Evolutionary conservation across 2,113 vertebrate genomes (phyloP), one percentile per base, ranked within the genome.

Genomic region (Xenus cinereus): DNA sequence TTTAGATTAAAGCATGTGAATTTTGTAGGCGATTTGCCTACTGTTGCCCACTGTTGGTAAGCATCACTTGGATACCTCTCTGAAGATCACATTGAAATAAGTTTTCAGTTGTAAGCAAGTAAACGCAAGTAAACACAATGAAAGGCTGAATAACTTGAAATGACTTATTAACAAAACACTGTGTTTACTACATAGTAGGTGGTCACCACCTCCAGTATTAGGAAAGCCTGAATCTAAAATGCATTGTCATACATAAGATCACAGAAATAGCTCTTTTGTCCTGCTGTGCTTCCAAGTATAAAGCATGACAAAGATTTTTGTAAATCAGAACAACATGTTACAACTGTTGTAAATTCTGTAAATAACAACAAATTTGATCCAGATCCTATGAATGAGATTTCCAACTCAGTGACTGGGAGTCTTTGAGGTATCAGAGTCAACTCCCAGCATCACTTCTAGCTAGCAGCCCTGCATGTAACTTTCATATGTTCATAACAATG

Each of bases 141-240:
- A 84, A 19, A 78, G 43, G 43, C n/a, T 72, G 57, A 71, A 39
- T 21, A 46, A 59, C 33, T 82, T 87, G 57, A 87, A 32, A 68
- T 32, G 10, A 45, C 39, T 90, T 90, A 32, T 23, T 72, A 72
- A 59, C 22, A 72, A 66, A 73, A 54, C 24, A 23, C 39, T 10
- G 10, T 26, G 37, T 63, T 86, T 88, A 16, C 51, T 54, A 23
- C 54, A 27, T 12, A 54, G 78, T 14, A 20, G 39, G 50, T 69
- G 23, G 24, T 45, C 24, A 66, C 28, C 67, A 57, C 0, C 0
- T 20, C 37, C 10, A 43, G 35, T 9, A 28, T 21, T 64, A 80
- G 68, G 41, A 84, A 66, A 12, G 23, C 10, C 76, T 66, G 33
- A 60, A 37, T 14, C n/a, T 62, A 35, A 72, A 83, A 68, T 59